A percentile compares a stretch with the other conserved stretches of the same genome.
Conservation (phyloP, 2,888 invertebrate species). For the Oligia fasciuncula region DNA sequence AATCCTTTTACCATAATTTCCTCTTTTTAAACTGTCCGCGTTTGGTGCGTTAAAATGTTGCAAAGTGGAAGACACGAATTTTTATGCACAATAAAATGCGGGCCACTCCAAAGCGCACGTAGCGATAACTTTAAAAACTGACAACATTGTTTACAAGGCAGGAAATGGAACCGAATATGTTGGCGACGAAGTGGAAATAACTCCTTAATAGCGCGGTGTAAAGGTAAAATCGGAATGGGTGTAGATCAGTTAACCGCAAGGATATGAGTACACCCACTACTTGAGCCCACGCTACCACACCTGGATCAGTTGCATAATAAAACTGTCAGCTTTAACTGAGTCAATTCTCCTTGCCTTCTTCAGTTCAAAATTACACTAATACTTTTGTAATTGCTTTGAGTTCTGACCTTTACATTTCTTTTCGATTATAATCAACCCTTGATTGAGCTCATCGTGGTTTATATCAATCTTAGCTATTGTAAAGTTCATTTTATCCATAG, state of each 20-base stretch:
- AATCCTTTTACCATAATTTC: slow-evolving; percentile 71
- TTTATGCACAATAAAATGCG: slow-evolving; percentile 54
- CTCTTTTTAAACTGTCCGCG: slow-evolving; percentile 67
- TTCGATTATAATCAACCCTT: neutral
- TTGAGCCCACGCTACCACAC: slow-evolving; percentile 62
- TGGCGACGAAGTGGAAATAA: slow-evolving; percentile 39
- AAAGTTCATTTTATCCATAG: neutral
- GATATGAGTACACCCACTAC: slow-evolving; percentile 64
- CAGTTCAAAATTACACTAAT: slow-evolving; percentile 10
- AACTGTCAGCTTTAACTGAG: slow-evolving; percentile 33
- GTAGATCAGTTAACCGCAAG: slow-evolving; percentile 54
- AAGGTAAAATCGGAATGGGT: slow-evolving; percentile 48
- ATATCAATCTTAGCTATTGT: neutral
- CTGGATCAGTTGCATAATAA: slow-evolving; percentile 59
- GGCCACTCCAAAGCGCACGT: slow-evolving; percentile 32
- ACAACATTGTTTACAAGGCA: slow-evolving; percentile 31
- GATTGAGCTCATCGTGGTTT: neutral
- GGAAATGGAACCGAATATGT: slow-evolving; percentile 32
- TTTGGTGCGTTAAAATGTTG: slow-evolving; percentile 63
- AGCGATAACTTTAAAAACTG: slow-evolving; percentile 40
- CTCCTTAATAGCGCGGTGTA: slow-evolving; percentile 31
- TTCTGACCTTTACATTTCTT: neutral
- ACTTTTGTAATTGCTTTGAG: slow-evolving; percentile 1
- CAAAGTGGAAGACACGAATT: slow-evolving; percentile 45
- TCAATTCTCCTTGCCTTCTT: slow-evolving; percentile 35